Percentiles rank a stretch among this genome's conserved stretches.
Evolutionary conservation across 2,888 invertebrate species (phyloP).

Genomic region (Gastrophysa polygoni): DNA sequence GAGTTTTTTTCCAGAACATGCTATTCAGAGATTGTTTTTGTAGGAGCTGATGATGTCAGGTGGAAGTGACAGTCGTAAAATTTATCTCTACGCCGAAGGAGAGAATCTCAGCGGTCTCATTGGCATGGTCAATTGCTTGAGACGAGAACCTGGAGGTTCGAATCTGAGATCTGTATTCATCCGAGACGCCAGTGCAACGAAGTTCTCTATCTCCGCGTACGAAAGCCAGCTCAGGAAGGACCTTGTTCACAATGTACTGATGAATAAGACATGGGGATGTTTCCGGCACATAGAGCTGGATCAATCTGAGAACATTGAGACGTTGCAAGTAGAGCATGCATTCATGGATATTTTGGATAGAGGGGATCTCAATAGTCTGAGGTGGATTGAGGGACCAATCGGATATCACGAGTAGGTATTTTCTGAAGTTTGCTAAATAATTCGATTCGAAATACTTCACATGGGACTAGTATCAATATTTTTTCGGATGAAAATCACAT

Average conservation of each 20-base stretch:
- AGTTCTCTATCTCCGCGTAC: constrained; percentile 68
- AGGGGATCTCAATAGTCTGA: constrained; percentile 91
- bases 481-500: no score
- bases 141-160: constrained; percentile 83
- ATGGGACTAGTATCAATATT: no score
- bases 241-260: constrained; percentile 83
- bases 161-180: constrained; percentile 76
- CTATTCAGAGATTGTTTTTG: not conserved
- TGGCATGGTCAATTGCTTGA: constrained; percentile 90
- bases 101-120: constrained; percentile 77
- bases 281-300: constrained; percentile 74
- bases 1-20: no score
- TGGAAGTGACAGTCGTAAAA: constrained; percentile 65
- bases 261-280: constrained; percentile 83
- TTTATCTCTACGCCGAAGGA: constrained; percentile 73
- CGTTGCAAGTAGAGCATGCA: constrained; percentile 83
- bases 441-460: no score
- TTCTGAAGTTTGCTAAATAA: not conserved
- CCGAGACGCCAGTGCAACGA: constrained; percentile 66
- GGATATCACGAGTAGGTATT: constrained; percentile 63
- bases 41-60: constrained; percentile 69
- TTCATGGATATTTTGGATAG: constrained; percentile 91
- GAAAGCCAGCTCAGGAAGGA: constrained; percentile 72
- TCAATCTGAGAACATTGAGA: constrained; percentile 49
- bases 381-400: constrained; percentile 90